Evolutionary conservation across 1,140 invertebrate genomes (phyloP).

Genomic region (Cephus cinctus): DNA sequence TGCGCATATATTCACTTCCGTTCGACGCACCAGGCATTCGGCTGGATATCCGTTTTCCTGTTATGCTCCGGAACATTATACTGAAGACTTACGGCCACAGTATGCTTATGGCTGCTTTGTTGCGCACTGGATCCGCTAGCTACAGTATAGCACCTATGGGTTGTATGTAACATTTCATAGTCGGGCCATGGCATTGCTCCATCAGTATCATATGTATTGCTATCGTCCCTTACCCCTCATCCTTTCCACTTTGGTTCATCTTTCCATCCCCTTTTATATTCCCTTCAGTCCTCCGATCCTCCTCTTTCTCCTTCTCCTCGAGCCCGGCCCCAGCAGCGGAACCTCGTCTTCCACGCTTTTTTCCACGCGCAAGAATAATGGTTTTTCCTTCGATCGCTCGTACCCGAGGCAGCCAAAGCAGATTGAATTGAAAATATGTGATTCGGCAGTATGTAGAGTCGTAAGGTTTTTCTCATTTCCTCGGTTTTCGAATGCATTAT

Average conservation of each 20-base stretch:
- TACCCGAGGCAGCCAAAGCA: slow-evolving; percentile 23
- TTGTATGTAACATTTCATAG: slow-evolving; percentile 25
- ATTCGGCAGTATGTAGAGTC: slow-evolving; percentile 43
- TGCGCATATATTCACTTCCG: no score
- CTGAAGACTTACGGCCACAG: no score
- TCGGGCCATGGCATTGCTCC: slow-evolving; percentile 16
- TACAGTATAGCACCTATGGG: no score
- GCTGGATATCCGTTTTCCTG: no score
- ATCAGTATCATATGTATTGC: no score
- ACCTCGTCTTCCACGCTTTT: neutral
- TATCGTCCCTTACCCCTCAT: slow-evolving; percentile 9
- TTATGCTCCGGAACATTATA: no score
- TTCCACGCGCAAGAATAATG: slow-evolving; percentile 38
- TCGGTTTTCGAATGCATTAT: neutral
- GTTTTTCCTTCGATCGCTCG: slow-evolving; percentile 37
- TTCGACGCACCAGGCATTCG: no score
- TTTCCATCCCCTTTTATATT: neutral
- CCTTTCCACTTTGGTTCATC: slow-evolving; percentile 4
- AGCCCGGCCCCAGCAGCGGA: no score
- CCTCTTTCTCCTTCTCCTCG: no score
- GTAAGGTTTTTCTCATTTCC: slow-evolving; percentile 26
- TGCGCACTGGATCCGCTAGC: no score
- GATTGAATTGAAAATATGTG: slow-evolving; percentile 46
- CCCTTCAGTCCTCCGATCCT: neutral
- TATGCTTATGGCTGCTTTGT: no score